phyloP scores from a whole-genome alignment of 1,140 invertebrate species.

The Lepidurus couesii region DNA sequence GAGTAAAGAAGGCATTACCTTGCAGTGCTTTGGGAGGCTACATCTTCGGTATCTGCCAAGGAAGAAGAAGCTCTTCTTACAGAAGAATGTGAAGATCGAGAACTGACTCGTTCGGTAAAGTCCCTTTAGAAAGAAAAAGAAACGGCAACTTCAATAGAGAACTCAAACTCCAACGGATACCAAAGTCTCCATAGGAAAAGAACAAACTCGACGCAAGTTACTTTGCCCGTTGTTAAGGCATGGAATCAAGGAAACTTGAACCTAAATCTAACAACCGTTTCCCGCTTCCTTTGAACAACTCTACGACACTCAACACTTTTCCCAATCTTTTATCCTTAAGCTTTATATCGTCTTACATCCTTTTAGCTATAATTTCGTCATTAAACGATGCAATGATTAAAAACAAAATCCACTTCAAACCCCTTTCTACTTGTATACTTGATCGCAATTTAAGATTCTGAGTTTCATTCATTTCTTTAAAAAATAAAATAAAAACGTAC shows the following conservation, averaged over 20 bases:
- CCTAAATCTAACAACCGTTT: neutral
- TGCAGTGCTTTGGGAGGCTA: neutral
- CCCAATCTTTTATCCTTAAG: too few relatives aligned
- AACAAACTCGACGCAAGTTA: too few relatives aligned
- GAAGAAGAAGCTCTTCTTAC: neutral
- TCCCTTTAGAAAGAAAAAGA: neutral
- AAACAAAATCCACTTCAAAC: neutral
- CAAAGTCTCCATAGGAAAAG: too few relatives aligned
- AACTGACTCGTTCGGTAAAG: neutral
- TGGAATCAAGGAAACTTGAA: too few relatives aligned
- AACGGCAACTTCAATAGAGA: neutral
- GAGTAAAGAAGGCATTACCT: neutral
- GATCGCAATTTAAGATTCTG: neutral
- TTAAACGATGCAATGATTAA: neutral
- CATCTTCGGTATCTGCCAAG: slow-evolving; percentile 3
- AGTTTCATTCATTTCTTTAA: too few relatives aligned
- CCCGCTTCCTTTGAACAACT: neutral
- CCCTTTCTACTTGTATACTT: neutral
- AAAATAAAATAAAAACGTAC: neutral
- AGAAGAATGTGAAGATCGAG: neutral
- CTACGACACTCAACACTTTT: too few relatives aligned
- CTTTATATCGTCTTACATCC: neutral
- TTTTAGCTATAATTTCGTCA: neutral
- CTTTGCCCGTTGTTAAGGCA: too few relatives aligned
- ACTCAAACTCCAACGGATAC: too few relatives aligned